These are phyloP conservation scores for Oncorhynchus clarkii DNA, from an alignment of 2,113 vertebrate genomes.

Conservation along the genomic window DNA sequence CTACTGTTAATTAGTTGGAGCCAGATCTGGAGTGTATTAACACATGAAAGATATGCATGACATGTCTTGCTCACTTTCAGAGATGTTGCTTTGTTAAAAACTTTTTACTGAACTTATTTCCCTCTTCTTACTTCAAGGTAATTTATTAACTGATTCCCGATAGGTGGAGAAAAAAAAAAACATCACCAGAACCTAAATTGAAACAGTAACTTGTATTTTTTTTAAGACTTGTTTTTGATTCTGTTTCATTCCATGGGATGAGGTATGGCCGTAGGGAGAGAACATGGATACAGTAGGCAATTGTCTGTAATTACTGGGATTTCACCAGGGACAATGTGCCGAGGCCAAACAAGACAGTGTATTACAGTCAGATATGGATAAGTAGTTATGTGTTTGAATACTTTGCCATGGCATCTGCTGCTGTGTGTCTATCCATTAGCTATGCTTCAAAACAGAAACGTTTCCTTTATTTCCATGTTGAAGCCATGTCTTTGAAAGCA, in stretches of 20 bases:
- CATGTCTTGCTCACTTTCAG: conserved; percentile 21
- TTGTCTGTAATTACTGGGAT: too few relatives aligned
- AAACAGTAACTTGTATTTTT: not conserved
- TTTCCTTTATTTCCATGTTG: conserved; percentile 6
- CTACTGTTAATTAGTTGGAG: conserved; percentile 41
- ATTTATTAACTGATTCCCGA: not conserved
- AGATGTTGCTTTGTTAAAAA: conserved; percentile 31
- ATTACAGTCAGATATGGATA: not conserved
- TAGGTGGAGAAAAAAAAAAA: not conserved
- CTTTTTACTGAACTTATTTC: not conserved
- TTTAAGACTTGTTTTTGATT: not conserved
- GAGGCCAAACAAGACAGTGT: not conserved
- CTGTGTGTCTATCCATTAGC: conserved; percentile 8
- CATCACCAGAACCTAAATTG: not conserved
- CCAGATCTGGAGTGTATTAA: conserved; percentile 44
- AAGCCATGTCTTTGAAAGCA: conserved; percentile 12
- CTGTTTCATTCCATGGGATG: not conserved
- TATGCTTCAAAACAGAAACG: not conserved
- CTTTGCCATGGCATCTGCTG: not conserved
- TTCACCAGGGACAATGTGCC: not conserved
- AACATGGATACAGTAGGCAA: not conserved
- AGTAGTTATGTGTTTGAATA: not conserved
- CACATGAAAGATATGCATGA: conserved; percentile 43
- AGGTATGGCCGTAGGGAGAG: not conserved
- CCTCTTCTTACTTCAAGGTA: not conserved